phyloP scores from a whole-genome alignment of 1,140 invertebrate species.

The Steinernema feltiae region DNA sequence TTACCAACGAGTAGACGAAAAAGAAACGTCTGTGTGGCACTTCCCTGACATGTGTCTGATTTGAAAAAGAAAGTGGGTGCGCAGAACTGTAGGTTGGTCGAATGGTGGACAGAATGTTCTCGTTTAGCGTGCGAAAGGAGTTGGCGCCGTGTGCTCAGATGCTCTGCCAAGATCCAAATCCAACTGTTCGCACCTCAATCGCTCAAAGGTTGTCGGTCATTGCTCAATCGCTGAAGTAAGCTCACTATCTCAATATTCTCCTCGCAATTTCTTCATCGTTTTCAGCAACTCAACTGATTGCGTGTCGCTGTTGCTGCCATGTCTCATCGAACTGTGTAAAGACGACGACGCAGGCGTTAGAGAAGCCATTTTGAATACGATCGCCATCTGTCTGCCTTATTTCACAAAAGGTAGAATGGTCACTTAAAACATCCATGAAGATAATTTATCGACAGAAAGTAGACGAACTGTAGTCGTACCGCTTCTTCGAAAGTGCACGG shows the following conservation, averaged over 20 bases:
- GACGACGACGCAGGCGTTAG: conserved; percentile 61
- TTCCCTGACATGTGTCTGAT: not conserved
- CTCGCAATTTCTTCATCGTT: conserved; percentile 45
- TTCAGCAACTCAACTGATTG: conserved; percentile 59
- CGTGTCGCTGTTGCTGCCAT: conserved; percentile 60
- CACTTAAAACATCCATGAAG: not conserved
- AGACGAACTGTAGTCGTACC: not conserved
- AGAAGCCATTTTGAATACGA: conserved; percentile 60
- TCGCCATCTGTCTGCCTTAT: conserved; percentile 60
- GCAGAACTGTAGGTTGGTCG: not conserved
- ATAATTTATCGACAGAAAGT: not conserved
- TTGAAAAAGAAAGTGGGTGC: not conserved
- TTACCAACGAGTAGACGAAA: not conserved
- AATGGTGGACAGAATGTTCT: not conserved
- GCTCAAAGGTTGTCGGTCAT: conserved; percentile 46
- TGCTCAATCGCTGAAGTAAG: conserved; percentile 61
- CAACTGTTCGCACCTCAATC: conserved; percentile 49
- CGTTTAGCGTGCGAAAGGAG: conserved; percentile 50
- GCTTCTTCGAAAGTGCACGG: not conserved
- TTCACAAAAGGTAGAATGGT: conserved; percentile 60
- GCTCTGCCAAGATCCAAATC: conserved; percentile 52
- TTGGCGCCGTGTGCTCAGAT: conserved; percentile 50
- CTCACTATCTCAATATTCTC: conserved; percentile 51
- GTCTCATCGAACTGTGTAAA: conserved; percentile 61
- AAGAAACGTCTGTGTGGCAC: not conserved